Percentiles rank a stretch among this genome's conserved stretches.
These are phyloP conservation scores for Ailuropoda melanoleuca DNA, from an alignment of 2,113 vertebrate species.

Conservation along the genomic window DNA sequence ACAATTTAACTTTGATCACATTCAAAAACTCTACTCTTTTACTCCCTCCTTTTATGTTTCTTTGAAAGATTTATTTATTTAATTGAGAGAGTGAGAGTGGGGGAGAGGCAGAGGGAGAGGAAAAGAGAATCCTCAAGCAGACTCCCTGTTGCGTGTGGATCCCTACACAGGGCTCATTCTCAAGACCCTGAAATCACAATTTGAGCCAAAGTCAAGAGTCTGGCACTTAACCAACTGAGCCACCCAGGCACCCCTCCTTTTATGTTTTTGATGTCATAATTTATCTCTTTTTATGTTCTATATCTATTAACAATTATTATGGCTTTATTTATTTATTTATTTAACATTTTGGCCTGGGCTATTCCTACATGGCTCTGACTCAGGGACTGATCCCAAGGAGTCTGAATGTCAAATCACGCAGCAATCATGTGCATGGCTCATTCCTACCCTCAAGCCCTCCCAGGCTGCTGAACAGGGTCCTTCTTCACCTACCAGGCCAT, in stretches of 20 bases:
- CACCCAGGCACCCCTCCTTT: background rate
- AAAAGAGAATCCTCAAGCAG: background rate
- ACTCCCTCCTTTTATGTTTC: background rate
- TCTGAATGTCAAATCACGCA: background rate
- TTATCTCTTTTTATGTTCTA: background rate
- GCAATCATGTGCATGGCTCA: background rate
- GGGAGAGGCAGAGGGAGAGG: background rate
- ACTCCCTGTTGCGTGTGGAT: background rate
- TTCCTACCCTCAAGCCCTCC: background rate
- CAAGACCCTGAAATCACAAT: background rate
- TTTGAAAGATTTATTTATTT: background rate
- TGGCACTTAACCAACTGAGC: background rate
- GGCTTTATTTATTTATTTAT: background rate
- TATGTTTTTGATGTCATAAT: background rate
- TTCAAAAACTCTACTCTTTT: background rate
- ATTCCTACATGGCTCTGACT: background rate
- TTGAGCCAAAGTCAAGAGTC: background rate
- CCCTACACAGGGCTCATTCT: background rate
- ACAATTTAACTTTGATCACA: background rate
- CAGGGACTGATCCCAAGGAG: background rate
- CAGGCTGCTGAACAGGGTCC: background rate
- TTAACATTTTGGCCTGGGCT: background rate
- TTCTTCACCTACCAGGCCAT: background rate
- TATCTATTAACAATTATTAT: background rate
- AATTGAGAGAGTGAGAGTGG: background rate